These are phyloP conservation scores for Dolichoris vasculosae DNA, from an alignment of 1,140 invertebrate genomes.

Conservation along the genomic window DNA sequence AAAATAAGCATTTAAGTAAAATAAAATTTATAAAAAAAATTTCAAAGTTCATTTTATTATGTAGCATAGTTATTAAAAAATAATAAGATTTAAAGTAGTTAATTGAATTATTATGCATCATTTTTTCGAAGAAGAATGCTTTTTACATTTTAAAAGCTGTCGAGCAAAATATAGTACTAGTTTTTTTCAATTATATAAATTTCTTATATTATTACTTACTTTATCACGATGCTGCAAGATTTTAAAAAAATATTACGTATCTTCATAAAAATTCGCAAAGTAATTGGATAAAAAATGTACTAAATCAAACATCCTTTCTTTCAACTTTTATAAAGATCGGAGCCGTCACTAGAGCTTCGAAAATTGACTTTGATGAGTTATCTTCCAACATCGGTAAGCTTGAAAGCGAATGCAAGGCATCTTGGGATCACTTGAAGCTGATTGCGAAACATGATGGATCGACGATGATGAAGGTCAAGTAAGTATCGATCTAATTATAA, in stretches of 20 bases:
- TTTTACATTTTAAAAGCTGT: too few species aligned
- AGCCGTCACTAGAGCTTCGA: conserved; percentile 92
- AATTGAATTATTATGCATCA: too few species aligned
- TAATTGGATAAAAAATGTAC: background rate
- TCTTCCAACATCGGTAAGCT: conserved; percentile 89
- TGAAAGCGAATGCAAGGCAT: conserved; percentile 96
- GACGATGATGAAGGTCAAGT: conserved; percentile 90
- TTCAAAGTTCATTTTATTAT: too few species aligned
- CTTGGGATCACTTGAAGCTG: conserved; percentile 97
- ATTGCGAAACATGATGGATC: conserved; percentile 97
- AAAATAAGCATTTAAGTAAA: background rate
- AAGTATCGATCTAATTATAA: conserved; percentile 58
- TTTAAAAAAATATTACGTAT: background rate
- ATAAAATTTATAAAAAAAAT: background rate
- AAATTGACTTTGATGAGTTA: conserved; percentile 94
- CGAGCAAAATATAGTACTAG: too few species aligned
- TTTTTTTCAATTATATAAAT: background rate
- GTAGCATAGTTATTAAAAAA: too few species aligned
- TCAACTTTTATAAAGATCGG: conserved; percentile 81
- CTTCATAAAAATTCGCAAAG: background rate
- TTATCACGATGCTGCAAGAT: too few species aligned
- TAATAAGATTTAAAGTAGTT: too few species aligned
- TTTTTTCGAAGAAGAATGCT: too few species aligned
- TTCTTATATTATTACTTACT: too few species aligned
- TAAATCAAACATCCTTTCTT: background rate